These are phyloP conservation scores for Neodiprion lecontei DNA, from an alignment of 1,140 invertebrate species.

Conservation along the genomic window DNA sequence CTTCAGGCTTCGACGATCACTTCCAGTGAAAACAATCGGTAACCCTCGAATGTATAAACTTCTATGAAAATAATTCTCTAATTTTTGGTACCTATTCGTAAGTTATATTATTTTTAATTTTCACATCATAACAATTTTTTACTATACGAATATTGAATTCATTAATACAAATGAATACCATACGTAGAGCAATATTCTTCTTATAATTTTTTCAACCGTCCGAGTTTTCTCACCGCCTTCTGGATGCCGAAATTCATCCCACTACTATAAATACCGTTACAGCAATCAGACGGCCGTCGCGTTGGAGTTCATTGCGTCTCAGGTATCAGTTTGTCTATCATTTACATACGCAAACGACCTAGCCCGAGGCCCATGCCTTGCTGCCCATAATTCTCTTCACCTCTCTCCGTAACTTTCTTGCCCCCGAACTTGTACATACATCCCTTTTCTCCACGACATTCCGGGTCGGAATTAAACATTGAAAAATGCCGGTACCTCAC, in stretches of 20 bases:
- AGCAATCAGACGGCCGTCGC: neutral
- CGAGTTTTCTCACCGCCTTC: neutral
- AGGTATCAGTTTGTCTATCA: conserved; percentile 1
- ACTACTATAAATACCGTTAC: neutral
- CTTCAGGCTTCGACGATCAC: too few relatives aligned
- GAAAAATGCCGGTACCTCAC: too few relatives aligned
- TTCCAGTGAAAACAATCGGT: too few relatives aligned
- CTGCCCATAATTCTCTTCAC: neutral
- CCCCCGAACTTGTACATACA: neutral
- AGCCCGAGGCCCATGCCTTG: neutral
- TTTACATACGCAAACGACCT: conserved; percentile 7
- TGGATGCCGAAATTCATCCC: neutral
- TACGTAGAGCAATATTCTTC: neutral
- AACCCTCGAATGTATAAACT: too few relatives aligned
- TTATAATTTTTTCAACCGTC: neutral
- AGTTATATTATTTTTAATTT: too few relatives aligned
- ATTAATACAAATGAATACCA: neutral
- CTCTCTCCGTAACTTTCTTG: neutral
- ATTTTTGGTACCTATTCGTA: neutral
- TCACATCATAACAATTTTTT: too few relatives aligned
- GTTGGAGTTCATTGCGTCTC: neutral
- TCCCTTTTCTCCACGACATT: neutral
- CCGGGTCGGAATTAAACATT: too few relatives aligned
- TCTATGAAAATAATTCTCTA: too few relatives aligned
- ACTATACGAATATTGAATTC: too few relatives aligned